These are phyloP conservation scores for Dusona sp. DNA, from an alignment of 2,888 invertebrate genomes.

Conservation along the genomic window DNA sequence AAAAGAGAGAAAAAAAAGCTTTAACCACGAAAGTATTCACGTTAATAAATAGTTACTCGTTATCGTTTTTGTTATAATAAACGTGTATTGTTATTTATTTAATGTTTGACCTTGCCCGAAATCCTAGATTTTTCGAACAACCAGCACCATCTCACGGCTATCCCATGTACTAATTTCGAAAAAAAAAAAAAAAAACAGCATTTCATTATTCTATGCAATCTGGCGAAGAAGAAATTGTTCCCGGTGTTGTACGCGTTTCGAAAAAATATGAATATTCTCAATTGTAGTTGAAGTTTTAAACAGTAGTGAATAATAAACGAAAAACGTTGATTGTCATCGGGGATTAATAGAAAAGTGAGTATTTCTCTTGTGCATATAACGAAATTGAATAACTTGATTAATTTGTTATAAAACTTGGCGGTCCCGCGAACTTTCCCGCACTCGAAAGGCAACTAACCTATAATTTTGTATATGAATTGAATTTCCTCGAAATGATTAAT, in stretches of 20 bases:
- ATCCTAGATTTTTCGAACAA: background rate
- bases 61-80: no score
- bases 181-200: slow-evolving; percentile 1
- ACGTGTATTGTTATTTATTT: no score
- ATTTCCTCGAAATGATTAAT: background rate
- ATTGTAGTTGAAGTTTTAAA: background rate
- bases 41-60: no score
- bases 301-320: background rate
- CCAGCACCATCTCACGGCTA: background rate
- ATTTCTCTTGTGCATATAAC: background rate
- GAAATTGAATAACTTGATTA: background rate
- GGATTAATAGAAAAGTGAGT: background rate
- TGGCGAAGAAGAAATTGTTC: background rate
- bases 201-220: background rate
- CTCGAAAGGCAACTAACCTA: slow-evolving; percentile 1
- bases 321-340: background rate
- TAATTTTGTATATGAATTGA: background rate
- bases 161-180: background rate
- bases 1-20: no score
- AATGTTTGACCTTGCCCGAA: no score
- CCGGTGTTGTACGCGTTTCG: slow-evolving; percentile 12
- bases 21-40: no score
- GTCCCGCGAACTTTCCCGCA: slow-evolving; percentile 6
- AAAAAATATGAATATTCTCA: background rate
- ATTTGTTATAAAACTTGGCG: background rate